These are phyloP conservation scores for Holothuria leucospilota DNA, from an alignment of 53 echinoderm and acorn worm genomes.

Conservation along the genomic window DNA sequence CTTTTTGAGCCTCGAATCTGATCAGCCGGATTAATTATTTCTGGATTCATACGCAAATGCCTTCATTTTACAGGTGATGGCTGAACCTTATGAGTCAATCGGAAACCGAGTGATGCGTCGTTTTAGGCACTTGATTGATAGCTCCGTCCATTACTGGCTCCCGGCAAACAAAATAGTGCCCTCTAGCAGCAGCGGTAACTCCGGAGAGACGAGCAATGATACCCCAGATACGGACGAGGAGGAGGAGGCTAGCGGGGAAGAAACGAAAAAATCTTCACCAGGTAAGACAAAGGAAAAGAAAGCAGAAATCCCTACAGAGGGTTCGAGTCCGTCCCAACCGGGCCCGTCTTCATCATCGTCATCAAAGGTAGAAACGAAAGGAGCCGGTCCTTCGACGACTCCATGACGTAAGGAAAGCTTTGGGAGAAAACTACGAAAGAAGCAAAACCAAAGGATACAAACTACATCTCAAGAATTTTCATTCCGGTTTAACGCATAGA, in stretches of 20 bases:
- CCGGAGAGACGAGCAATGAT: conserved; percentile 54
- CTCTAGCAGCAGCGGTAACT: conserved; percentile 69
- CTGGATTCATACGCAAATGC: background rate
- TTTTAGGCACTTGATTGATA: conserved; percentile 96
- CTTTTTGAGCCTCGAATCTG: too few relatives aligned
- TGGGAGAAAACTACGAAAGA: background rate
- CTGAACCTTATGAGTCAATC: conserved; percentile 95
- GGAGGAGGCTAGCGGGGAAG: conserved; percentile 46
- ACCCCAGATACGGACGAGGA: conserved; percentile 63
- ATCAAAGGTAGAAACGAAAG: background rate
- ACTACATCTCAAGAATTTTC: conserved; percentile 46
- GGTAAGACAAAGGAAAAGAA: background rate
- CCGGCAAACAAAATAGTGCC: conserved; percentile 77
- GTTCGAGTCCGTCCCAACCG: background rate
- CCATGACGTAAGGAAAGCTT: conserved; percentile 21
- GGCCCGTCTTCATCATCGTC: background rate
- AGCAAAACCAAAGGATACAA: conserved; percentile 39
- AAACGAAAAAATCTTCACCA: background rate
- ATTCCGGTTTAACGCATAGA: conserved; percentile 16
- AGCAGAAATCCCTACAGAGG: background rate
- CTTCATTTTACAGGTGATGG: conserved; percentile 74
- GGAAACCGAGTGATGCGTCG: conserved; percentile 95
- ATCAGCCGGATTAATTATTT: background rate
- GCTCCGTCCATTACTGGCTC: conserved; percentile 94
- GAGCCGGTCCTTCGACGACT: conserved; percentile 22